A percentile compares a stretch with the other conserved stretches of the same genome.
phyloP scores from a whole-genome alignment of 2,888 invertebrate species.

The Vannuccia rotundouncinata region DNA sequence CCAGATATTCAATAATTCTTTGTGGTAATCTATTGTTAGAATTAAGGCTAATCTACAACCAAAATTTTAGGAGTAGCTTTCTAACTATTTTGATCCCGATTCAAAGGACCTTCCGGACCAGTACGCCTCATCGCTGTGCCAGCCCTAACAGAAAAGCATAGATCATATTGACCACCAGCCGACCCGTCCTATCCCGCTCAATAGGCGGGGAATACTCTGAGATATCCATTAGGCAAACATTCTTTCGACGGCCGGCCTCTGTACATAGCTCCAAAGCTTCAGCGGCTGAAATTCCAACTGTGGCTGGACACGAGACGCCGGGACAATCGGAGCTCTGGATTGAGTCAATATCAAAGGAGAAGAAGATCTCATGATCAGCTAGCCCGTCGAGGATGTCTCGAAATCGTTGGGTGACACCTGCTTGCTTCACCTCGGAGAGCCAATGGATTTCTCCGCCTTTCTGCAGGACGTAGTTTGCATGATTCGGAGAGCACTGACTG shows the following conservation, averaged over 20 bases:
- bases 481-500: conserved; percentile 35
- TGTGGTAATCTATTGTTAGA: too few species aligned
- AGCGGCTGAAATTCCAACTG: conserved; percentile 27
- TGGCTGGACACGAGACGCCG: conserved; percentile 35
- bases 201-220: conserved; percentile 35
- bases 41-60: too few species aligned
- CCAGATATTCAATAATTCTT: too few species aligned
- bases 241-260: conserved; percentile 6
- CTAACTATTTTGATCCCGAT: too few species aligned
- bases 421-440: conserved; percentile 8
- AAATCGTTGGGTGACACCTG: neutral
- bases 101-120: too few species aligned
- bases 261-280: conserved; percentile 35
- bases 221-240: conserved; percentile 35
- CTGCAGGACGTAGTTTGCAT: conserved; percentile 29
- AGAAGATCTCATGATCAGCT: conserved; percentile 25
- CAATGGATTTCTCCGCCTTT: conserved; percentile 33
- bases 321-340: conserved; percentile 35
- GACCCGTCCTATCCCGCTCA: conserved; percentile 36
- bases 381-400: conserved; percentile 1
- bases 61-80: too few species aligned
- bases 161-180: conserved; percentile 27
- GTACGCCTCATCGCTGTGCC: too few species aligned
- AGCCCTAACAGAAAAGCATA: conserved; percentile 36
- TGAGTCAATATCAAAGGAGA: conserved; percentile 38